A percentile compares a stretch with the other conserved stretches of the same genome.
These are phyloP conservation scores for Nymphicus hollandicus DNA, from an alignment of 2,113 vertebrate genomes.

Conservation along the genomic window DNA sequence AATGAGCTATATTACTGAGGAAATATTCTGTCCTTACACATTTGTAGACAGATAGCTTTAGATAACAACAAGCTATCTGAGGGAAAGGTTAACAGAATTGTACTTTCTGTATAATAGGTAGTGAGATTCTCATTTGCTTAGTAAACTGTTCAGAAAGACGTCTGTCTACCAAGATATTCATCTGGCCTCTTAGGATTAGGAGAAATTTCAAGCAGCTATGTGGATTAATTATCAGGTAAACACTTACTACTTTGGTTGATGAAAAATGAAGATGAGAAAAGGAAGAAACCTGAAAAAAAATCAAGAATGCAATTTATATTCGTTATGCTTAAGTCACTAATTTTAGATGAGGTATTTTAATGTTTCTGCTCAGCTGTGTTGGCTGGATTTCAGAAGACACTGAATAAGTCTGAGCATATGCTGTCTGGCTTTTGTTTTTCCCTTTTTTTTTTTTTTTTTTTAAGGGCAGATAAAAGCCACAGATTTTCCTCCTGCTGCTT, in stretches of 20 bases:
- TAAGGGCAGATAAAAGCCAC: neutral
- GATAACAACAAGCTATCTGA: constrained; percentile 61
- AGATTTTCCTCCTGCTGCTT: neutral
- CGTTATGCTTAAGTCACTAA: neutral
- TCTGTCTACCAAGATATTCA: constrained; percentile 57
- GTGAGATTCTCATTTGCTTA: constrained; percentile 63
- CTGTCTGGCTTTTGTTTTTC: neutral
- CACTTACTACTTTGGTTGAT: neutral
- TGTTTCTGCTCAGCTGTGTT: neutral
- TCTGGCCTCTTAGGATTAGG: constrained; percentile 21
- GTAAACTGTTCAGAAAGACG: constrained; percentile 50
- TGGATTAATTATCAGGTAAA: constrained; percentile 62
- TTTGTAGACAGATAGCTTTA: constrained; percentile 66
- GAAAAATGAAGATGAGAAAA: neutral
- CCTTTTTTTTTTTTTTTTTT: neutral
- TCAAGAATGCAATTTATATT: neutral
- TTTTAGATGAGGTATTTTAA: neutral
- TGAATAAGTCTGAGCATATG: neutral
- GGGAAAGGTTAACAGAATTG: constrained; percentile 64
- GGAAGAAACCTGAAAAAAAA: neutral
- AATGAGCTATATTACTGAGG: constrained; percentile 62
- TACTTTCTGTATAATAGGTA: constrained; percentile 58
- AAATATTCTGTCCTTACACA: constrained; percentile 60
- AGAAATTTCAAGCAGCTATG: constrained; percentile 23
- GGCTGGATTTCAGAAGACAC: neutral